phyloP scores from a whole-genome alignment of 2,113 vertebrate species.

The Gobius niger region DNA sequence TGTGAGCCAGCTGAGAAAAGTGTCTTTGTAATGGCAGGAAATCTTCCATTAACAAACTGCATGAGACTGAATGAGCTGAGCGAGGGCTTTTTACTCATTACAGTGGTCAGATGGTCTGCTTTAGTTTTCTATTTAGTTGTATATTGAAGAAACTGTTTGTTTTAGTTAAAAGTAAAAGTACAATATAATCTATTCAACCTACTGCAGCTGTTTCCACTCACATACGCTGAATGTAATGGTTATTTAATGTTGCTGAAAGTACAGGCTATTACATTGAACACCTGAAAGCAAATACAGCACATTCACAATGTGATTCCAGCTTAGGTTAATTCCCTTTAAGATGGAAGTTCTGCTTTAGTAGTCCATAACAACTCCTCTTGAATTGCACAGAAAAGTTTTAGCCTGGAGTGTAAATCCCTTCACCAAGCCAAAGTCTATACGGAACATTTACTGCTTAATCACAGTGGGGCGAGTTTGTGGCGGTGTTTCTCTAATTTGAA shows the following conservation, averaged over 20 bases:
- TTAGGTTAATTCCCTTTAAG: background rate
- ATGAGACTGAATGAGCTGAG: background rate
- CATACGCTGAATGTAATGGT: background rate
- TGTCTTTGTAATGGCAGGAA: background rate
- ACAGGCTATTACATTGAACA: background rate
- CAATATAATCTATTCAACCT: background rate
- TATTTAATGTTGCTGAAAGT: constrained; percentile 1
- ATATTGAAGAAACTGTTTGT: background rate
- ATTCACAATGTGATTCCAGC: background rate
- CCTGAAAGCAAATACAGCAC: background rate
- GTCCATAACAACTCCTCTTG: background rate
- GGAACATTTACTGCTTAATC: background rate
- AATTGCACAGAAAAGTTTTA: background rate
- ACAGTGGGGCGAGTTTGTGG: background rate
- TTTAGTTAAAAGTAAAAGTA: background rate
- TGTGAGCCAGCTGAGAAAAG: background rate
- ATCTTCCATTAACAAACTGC: background rate
- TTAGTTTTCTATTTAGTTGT: background rate
- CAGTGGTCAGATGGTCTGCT: constrained; percentile 1
- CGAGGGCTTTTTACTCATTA: background rate
- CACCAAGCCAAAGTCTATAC: background rate
- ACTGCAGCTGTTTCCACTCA: constrained; percentile 2
- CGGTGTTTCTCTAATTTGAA: background rate
- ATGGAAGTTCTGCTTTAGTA: background rate
- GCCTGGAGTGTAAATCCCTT: background rate